Evolutionary conservation across 2,113 vertebrate species (phyloP).

Genomic region (Lucifuga dentata): DNA sequence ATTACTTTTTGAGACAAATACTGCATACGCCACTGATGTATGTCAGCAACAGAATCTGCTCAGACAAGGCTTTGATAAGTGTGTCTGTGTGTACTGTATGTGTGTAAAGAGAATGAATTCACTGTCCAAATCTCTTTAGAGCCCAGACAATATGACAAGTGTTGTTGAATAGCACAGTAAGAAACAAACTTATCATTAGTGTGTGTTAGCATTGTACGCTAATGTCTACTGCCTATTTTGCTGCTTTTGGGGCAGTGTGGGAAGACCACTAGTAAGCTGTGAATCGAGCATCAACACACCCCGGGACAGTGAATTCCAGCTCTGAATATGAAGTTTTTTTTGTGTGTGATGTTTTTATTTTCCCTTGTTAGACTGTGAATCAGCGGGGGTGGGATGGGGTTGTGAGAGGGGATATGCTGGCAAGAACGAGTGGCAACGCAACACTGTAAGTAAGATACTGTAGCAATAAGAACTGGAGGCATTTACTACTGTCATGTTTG

Average conservation of each 20-base stretch:
- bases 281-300: slow-evolving; percentile 47
- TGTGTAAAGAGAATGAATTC: slow-evolving; percentile 79
- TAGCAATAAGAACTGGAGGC: slow-evolving; percentile 89
- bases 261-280: slow-evolving; percentile 69
- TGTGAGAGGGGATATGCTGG: slow-evolving; percentile 62
- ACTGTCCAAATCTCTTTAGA: slow-evolving; percentile 73
- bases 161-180: slow-evolving; percentile 45
- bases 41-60: slow-evolving; percentile 76
- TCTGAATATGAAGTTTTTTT: slow-evolving; percentile 72
- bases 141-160: slow-evolving; percentile 52
- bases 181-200: slow-evolving; percentile 27
- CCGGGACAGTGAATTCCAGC: slow-evolving; percentile 76
- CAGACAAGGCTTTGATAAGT: slow-evolving; percentile 94
- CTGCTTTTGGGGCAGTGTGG: slow-evolving; percentile 73
- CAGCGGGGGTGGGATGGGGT: slow-evolving; percentile 70
- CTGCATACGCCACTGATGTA: slow-evolving; percentile 61
- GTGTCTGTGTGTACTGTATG: slow-evolving; percentile 59
- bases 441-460: slow-evolving; percentile 84
- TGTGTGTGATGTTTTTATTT: slow-evolving; percentile 68
- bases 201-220: slow-evolving; percentile 53
- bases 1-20: slow-evolving; percentile 72
- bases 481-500: slow-evolving; percentile 87
- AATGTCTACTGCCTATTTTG: slow-evolving; percentile 71
- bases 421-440: slow-evolving; percentile 71
- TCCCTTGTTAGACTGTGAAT: slow-evolving; percentile 84